Evolutionary conservation across 2,888 invertebrate genomes (phyloP).

Genomic region (Colostygia pectinataria): DNA sequence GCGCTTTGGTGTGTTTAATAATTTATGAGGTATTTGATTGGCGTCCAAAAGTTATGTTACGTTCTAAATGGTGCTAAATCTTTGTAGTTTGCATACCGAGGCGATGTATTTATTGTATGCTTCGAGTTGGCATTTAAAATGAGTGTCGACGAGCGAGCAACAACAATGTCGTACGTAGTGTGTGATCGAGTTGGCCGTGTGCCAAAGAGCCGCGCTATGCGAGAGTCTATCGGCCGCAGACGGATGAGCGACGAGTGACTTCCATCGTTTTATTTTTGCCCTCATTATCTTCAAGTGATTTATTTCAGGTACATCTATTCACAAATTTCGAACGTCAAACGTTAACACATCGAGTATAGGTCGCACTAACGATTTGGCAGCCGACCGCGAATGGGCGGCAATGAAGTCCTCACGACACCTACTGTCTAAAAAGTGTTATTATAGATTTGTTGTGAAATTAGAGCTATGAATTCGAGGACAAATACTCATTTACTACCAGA

Average conservation of each 20-base stretch:
- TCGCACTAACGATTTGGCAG: slow-evolving; percentile 71
- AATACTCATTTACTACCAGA: slow-evolving; percentile 52
- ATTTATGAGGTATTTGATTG: slow-evolving; percentile 66
- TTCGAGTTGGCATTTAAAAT: slow-evolving; percentile 48
- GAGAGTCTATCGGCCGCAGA: slow-evolving; percentile 64
- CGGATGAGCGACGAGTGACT: slow-evolving; percentile 69
- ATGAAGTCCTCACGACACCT: slow-evolving; percentile 67
- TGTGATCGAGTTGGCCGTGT: slow-evolving; percentile 68
- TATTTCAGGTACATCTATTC: slow-evolving; percentile 70
- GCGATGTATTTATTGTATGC: slow-evolving; percentile 49
- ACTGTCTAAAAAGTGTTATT: slow-evolving; percentile 57
- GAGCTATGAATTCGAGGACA: slow-evolving; percentile 53
- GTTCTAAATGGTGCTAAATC: slow-evolving; percentile 53
- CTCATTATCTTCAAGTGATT: slow-evolving; percentile 80
- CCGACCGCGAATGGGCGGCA: slow-evolving; percentile 56
- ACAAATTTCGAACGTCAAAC: slow-evolving; percentile 57
- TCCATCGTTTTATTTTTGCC: slow-evolving; percentile 76
- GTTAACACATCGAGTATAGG: slow-evolving; percentile 71
- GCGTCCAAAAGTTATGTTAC: slow-evolving; percentile 58
- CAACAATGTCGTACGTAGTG: slow-evolving; percentile 51
- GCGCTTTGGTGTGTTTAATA: slow-evolving; percentile 51
- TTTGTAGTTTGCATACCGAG: slow-evolving; percentile 38
- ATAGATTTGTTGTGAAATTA: slow-evolving; percentile 65
- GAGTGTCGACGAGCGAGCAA: slow-evolving; percentile 50
- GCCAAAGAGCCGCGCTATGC: slow-evolving; percentile 59